Conservation (phyloP, 2,888 invertebrate species). For the Drosophila pullipes region DNA sequence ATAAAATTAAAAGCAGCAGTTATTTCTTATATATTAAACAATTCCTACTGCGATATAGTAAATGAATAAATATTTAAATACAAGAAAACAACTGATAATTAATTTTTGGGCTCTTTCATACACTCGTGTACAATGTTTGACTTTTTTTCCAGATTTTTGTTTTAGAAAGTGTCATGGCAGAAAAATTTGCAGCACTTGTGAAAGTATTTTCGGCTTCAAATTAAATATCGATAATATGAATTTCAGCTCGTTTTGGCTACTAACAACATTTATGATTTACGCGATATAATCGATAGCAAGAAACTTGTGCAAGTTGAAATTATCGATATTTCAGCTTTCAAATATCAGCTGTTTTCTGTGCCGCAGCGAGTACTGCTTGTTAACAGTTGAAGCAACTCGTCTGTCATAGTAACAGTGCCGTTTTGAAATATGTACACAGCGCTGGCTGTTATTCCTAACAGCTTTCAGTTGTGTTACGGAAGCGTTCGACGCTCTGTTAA, state of each 20-base stretch:
- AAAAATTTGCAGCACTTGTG: not conserved
- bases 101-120: not conserved
- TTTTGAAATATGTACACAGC: conserved; percentile 22
- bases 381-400: conserved; percentile 1
- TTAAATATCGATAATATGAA: not conserved
- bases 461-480: conserved; percentile 22
- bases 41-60: not conserved
- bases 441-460: conserved; percentile 36
- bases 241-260: not conserved
- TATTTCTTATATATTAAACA: not conserved
- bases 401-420: conserved; percentile 17
- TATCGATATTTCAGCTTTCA: conserved; percentile 11
- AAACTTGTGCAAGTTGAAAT: rapidly evolving
- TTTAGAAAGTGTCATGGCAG: not conserved
- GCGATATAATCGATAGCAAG: not conserved
- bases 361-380: conserved; percentile 1
- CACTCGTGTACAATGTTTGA: not conserved
- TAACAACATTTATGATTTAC: not conserved
- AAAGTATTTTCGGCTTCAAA: not conserved
- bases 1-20: not conserved
- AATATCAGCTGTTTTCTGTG: conserved; percentile 31
- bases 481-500: conserved; percentile 40
- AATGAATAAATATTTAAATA: not conserved
- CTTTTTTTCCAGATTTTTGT: not conserved
- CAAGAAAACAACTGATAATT: not conserved